phyloP scores from a whole-genome alignment of 2,113 vertebrate species.

The Dasyurus viverrinus region DNA sequence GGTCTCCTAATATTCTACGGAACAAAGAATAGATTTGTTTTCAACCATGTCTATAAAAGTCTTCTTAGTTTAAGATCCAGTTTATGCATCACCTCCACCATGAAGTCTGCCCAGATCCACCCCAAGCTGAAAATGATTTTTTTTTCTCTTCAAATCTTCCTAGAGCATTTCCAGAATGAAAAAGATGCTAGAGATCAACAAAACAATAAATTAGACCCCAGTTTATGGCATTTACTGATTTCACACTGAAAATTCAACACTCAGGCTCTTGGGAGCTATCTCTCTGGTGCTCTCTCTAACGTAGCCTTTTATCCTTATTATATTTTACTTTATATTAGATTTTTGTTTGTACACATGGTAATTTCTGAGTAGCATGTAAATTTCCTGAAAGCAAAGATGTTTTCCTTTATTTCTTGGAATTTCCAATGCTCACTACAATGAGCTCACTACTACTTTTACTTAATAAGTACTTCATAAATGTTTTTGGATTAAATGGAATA shows the following conservation, averaged over 20 bases:
- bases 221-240: too few species aligned
- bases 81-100: neutral
- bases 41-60: neutral
- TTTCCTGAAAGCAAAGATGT: neutral
- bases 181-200: too few species aligned
- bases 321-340: neutral
- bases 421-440: neutral
- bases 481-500: neutral
- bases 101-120: neutral
- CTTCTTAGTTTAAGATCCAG: neutral
- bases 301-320: neutral
- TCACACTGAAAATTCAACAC: rapidly evolving
- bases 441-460: too few species aligned
- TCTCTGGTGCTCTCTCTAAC: neutral
- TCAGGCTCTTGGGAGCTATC: neutral
- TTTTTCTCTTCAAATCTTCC: neutral
- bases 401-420: neutral
- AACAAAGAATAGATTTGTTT: neutral
- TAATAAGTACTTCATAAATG: neutral
- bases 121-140: neutral
- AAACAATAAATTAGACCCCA: too few species aligned
- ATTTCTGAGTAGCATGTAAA: neutral
- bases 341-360: neutral
- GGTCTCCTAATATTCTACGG: neutral
- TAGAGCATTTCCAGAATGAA: neutral